phyloP scores from a whole-genome alignment of 2,113 vertebrate species.

The Psammodynastes pulverulentus region DNA sequence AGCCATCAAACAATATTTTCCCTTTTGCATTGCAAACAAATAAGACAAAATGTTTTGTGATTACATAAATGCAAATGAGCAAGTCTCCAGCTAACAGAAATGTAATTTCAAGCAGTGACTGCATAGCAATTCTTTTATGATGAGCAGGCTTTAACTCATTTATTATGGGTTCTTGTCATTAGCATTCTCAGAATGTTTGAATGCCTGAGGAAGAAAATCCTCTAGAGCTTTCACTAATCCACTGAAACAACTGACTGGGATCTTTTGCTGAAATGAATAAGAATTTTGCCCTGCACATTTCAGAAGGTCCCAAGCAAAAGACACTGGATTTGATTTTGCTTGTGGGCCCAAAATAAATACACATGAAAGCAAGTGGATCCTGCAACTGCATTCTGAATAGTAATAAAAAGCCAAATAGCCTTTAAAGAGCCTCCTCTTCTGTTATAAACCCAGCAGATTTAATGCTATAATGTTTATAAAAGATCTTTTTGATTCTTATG shows the following conservation, averaged over 20 bases:
- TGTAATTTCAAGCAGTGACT: neutral
- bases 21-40: neutral
- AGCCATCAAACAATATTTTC: neutral
- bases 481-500: neutral
- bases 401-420: neutral
- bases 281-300: neutral
- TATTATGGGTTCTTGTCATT: neutral
- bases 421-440: neutral
- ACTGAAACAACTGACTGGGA: neutral
- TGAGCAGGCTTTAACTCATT: neutral
- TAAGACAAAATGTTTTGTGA: neutral
- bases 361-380: neutral
- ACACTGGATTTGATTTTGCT: neutral
- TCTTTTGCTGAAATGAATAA: neutral
- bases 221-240: neutral
- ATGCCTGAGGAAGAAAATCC: neutral
- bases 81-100: neutral
- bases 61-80: neutral
- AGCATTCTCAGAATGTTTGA: neutral
- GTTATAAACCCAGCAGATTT: neutral
- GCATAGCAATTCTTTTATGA: neutral
- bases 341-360: neutral
- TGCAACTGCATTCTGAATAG: neutral
- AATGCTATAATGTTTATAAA: neutral
- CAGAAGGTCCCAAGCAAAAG: neutral